Evolutionary conservation across 2,888 invertebrate species (phyloP).

Genomic region (Hetaerina titia): DNA sequence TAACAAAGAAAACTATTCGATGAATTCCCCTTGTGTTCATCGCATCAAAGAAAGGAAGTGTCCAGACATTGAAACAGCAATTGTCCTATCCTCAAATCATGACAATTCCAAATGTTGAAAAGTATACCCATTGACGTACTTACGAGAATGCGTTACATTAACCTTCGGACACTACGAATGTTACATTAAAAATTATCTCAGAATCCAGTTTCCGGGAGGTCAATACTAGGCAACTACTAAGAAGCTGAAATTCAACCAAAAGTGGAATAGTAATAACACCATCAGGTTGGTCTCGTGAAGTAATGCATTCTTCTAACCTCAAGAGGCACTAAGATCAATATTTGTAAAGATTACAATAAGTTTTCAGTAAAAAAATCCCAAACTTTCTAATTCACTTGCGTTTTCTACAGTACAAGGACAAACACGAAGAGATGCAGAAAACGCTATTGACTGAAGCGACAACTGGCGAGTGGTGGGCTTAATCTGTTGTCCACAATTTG

Average conservation of each 20-base stretch:
- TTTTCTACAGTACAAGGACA: slow-evolving; percentile 62
- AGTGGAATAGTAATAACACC: not conserved
- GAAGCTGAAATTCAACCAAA: not conserved
- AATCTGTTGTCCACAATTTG: slow-evolving; percentile 50
- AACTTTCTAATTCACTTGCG: not conserved
- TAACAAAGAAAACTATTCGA: no score
- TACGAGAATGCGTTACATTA: no score
- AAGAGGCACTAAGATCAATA: not conserved
- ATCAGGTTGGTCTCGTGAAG: not conserved
- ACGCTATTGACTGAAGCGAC: slow-evolving; percentile 61
- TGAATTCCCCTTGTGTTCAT: no score
- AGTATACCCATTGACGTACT: no score
- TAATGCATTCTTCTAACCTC: not conserved
- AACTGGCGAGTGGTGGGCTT: slow-evolving; percentile 55
- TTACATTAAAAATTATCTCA: no score
- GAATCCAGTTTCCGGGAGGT: not conserved
- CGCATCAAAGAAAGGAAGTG: no score
- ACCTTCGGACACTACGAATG: no score
- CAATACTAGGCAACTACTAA: not conserved
- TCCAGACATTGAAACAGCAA: no score
- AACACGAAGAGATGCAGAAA: slow-evolving; percentile 28
- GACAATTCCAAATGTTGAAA: no score
- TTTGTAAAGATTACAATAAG: not conserved
- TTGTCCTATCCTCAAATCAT: no score
- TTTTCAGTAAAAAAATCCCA: not conserved